A percentile compares a stretch with the other conserved stretches of the same genome.
Evolutionary conservation across 2,888 invertebrate genomes (phyloP).

Genomic region (Macropis europaea): DNA sequence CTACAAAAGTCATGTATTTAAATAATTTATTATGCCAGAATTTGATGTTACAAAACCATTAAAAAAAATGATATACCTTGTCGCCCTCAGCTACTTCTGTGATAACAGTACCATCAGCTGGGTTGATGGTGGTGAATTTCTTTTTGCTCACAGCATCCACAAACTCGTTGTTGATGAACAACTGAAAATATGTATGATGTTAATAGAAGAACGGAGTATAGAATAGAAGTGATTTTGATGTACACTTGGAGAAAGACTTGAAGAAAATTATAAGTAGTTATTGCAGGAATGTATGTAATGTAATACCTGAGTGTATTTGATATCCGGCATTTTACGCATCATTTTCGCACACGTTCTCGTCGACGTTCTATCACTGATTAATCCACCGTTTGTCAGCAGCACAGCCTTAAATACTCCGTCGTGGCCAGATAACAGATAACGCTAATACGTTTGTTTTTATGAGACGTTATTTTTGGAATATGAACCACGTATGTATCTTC

Average conservation of each 20-base stretch:
- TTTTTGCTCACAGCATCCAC: constrained; percentile 91
- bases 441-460: not conserved
- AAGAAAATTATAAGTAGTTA: not conserved
- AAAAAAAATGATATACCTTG: constrained; percentile 82
- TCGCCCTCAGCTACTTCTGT: constrained; percentile 90
- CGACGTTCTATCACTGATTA: not conserved
- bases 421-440: constrained; percentile 9
- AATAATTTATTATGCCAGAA: not conserved
- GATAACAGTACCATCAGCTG: constrained; percentile 89
- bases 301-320: constrained; percentile 63
- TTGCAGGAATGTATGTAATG: not conserved
- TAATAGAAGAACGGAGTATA: not conserved
- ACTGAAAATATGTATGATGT: constrained; percentile 80
- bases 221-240: not conserved
- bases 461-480: not conserved
- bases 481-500: not conserved
- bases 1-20: constrained; percentile 75
- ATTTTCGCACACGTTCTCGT: constrained; percentile 10
- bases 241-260: not conserved
- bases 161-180: constrained; percentile 91
- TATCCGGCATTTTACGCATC: constrained; percentile 14
- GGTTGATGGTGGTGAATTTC: constrained; percentile 92
- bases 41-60: not conserved
- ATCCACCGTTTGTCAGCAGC: not conserved
- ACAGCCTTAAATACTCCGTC: not conserved